Percentiles rank a stretch among this genome's conserved stretches.
phyloP scores from a whole-genome alignment of 2,888 invertebrate species.

The Eurytoma adleriae region DNA sequence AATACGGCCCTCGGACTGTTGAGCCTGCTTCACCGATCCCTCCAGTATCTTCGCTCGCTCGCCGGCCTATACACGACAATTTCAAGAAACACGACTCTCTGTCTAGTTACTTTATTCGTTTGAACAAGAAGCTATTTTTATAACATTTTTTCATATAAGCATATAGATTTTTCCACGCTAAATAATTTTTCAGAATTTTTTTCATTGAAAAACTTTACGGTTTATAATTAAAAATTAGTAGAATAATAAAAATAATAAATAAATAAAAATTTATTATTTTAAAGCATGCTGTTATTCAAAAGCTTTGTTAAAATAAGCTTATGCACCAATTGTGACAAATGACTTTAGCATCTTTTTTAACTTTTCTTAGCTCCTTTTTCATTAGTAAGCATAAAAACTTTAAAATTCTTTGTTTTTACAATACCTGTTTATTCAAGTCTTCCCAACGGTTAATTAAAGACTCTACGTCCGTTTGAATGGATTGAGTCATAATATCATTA shows the following conservation, averaged over 20 bases:
- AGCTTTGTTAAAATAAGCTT: conserved; percentile 42
- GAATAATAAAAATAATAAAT: no score
- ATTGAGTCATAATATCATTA: conserved; percentile 85
- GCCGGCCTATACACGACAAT: conserved; percentile 77
- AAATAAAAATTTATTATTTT: background rate
- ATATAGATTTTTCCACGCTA: no score
- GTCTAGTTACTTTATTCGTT: conserved; percentile 10
- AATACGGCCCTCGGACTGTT: conserved; percentile 85
- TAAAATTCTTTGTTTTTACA: background rate
- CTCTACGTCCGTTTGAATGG: conserved; percentile 83
- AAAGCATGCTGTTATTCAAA: conserved; percentile 43
- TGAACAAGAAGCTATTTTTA: background rate
- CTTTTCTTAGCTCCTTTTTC: background rate
- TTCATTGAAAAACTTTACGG: no score
- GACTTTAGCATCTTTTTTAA: conserved; percentile 8
- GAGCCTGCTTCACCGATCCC: conserved; percentile 85
- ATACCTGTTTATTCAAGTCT: conserved; percentile 83
- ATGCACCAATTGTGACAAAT: conserved; percentile 16
- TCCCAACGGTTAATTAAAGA: conserved; percentile 82
- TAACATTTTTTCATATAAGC: background rate
- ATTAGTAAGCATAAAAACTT: conserved; percentile 10
- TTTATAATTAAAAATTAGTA: no score
- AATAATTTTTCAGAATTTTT: no score
- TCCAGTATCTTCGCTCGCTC: conserved; percentile 82
- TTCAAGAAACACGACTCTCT: conserved; percentile 58